phyloP scores from a whole-genome alignment of 2,113 vertebrate species.

The Cyanistes caeruleus region DNA sequence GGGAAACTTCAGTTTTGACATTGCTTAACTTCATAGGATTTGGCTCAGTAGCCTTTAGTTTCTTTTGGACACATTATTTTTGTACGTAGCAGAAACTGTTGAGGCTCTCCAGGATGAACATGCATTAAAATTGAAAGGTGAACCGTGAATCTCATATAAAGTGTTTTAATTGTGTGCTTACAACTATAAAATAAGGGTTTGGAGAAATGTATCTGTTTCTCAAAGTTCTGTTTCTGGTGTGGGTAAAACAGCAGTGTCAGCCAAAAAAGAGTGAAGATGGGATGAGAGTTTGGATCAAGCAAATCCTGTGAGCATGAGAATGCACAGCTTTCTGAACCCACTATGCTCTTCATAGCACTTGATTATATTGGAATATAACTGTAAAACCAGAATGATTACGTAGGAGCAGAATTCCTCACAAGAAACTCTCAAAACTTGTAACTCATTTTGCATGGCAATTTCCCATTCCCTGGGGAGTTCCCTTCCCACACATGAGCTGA shows the following conservation, averaged over 20 bases:
- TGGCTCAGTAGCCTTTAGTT: neutral
- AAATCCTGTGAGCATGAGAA: neutral
- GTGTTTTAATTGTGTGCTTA: neutral
- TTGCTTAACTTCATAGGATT: neutral
- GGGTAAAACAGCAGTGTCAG: neutral
- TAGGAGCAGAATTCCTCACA: neutral
- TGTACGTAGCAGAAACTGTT: neutral
- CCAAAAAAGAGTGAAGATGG: neutral
- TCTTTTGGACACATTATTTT: neutral
- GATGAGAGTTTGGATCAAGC: neutral
- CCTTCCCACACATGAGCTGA: neutral
- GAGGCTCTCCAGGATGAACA: neutral
- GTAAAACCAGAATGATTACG: neutral
- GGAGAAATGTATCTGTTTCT: neutral
- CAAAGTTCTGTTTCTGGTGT: neutral
- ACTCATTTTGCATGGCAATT: neutral
- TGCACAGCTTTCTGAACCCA: fast-evolving
- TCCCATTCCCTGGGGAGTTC: neutral
- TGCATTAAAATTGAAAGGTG: neutral
- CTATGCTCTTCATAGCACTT: neutral
- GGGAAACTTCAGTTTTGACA: neutral
- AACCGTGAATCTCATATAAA: neutral
- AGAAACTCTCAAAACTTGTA: neutral
- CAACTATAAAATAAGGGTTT: neutral
- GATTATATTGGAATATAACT: neutral